These are phyloP conservation scores for Lepus townsendii DNA, from an alignment of 2,797 vertebrate genomes.

Conservation along the genomic window DNA sequence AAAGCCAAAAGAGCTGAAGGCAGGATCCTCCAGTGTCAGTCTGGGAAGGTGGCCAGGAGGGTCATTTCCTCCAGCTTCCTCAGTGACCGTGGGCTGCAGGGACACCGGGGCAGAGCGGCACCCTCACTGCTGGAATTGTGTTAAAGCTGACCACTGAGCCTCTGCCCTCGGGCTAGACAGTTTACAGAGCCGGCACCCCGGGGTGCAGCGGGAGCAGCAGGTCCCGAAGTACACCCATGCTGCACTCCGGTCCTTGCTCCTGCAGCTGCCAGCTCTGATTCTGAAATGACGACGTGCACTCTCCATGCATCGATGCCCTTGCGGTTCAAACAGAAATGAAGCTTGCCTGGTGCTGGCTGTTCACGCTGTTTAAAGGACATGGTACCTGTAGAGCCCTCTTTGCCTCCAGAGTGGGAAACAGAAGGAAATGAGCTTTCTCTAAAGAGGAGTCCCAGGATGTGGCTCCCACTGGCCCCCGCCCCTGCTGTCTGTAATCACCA, in stretches of 20 bases:
- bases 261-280: background rate
- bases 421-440: background rate
- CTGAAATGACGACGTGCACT: background rate
- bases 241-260: background rate
- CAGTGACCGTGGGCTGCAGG: background rate
- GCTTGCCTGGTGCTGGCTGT: too few species aligned
- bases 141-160: background rate
- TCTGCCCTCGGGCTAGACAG: background rate
- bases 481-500: background rate
- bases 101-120: background rate
- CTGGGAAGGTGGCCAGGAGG: background rate
- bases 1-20: background rate
- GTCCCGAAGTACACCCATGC: background rate
- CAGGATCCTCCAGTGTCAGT: background rate
- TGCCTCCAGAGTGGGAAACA: background rate
- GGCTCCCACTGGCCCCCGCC: background rate
- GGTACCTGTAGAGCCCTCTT: background rate
- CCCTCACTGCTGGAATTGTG: background rate
- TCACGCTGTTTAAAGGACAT: background rate
- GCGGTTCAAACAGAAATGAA: background rate
- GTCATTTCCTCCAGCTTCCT: background rate
- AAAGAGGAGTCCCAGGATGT: background rate
- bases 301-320: background rate
- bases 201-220: background rate
- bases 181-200: background rate